Base-by-base conservation (phyloP, 2,797 vertebrate species). In the Takifugu ocellatus region DNA sequence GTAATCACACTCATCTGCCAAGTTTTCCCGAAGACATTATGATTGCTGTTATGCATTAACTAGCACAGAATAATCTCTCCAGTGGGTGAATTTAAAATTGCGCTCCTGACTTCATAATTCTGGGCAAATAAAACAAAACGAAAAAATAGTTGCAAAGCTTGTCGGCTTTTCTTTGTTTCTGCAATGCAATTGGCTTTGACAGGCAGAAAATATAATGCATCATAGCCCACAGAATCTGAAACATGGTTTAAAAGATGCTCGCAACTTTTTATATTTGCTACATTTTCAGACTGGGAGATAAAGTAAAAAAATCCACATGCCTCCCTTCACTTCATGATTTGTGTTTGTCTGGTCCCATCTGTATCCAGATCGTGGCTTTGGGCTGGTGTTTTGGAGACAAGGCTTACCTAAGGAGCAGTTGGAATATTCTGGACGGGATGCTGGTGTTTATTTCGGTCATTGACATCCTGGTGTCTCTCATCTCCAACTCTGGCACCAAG, bases 371-470 rank as follows among this genome's bases (percentile, higher is more conserved):
- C 76, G 94, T 93, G 57, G 96, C 96, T 1, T 43, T 98, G 72
- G 96, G 96, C 76, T 92, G 92, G 86, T 98, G 93, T 76, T 95
- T 97, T 7, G 96, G 97, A 43, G 87, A 96, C 54, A 94, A 94
- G 75, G 86, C 93, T 0, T 99, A 99, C 84, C 89, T 99, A 82
- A 94, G 93, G 78, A 98, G 96, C 91, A 98, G 94, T 86, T 98
- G 97, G 97, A 98, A 99, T 6, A 58, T 99, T 59, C 92, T 98
- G 67, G 97, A 99, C 6, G 97, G 97, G 49, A 92, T 98, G 86
- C 74, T 99, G 79, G 97, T 98, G 81, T 91, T 98, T 88, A 97
- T 99, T 79, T 99, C 97, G 0, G 91, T 94, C 57, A 94, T 96
- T 6, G 96, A 99, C 87, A 95, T 99, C 86, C 91, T 99, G 68